Base-by-base conservation (phyloP, 2,113 vertebrate species). In the Chinchilla lanigera region DNA sequence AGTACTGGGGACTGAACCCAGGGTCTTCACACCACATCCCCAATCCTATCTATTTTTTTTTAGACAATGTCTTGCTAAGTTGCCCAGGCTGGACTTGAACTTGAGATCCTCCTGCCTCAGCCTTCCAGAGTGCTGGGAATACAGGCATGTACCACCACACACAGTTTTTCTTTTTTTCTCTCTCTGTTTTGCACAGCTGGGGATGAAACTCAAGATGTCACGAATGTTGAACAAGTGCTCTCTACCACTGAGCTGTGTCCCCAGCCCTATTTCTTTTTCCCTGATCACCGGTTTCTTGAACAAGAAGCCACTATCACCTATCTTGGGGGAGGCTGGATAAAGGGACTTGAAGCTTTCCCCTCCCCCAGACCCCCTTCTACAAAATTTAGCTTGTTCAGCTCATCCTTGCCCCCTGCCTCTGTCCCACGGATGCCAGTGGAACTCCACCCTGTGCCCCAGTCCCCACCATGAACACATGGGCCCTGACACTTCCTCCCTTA, bases 391-490 rank as follows among this genome's bases (percentile, higher is more conserved):
- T 56, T 14, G 14, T 30, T 87, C 47, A 3, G 47, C 1, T 56
- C 22, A 22, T 33, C 33, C 14, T 56, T 28, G 56, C 0, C 78
- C 63, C 26, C 47, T 38, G 28, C 54, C 71, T 47, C 41, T 61
- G 35, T 16, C 61, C 26, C 17, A 44, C 33, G 2, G 10, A 33
- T 28, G 30, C 30, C 6, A 2, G 41, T 22, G 17, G 88, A 50
- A n/a, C 13, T 44, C 13, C 3, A 67, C 13, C 12, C 52, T 4
- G 2, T 22, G 2, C 26, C 24, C 22, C 47, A 7, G 56, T 26
- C 61, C 30, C 44, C 0, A 1, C 52, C 38, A 3, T 26, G 3
- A 24, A 28, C 8, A 19, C 35, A 0, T 0, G 26, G 78, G 17
- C 60, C 52, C 44, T 38, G 56, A 8, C 1, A 3, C 30, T 20